Conservation (phyloP, 2,888 invertebrate genomes). For the Lacanobia oleracea region DNA sequence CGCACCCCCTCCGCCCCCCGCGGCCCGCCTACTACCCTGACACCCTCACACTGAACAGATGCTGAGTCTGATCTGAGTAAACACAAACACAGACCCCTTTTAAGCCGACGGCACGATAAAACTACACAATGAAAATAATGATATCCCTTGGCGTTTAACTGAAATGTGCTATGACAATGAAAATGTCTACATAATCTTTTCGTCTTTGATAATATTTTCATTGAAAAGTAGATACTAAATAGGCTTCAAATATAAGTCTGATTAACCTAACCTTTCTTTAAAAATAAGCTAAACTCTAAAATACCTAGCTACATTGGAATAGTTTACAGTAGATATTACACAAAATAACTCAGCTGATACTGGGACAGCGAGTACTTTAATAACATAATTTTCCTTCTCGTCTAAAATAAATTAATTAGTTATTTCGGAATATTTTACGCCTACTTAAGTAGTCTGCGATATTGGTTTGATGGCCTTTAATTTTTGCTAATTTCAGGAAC, state of each 20-base stretch:
- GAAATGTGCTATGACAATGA: conserved; percentile 37
- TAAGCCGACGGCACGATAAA: conserved; percentile 66
- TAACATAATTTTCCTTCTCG: conserved; percentile 30
- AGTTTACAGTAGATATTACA: conserved; percentile 2
- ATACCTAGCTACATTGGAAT: neutral
- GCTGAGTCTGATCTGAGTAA: conserved; percentile 76
- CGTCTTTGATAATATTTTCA: conserved; percentile 2
- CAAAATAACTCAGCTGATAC: conserved; percentile 24
- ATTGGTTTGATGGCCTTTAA: neutral
- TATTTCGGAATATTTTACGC: conserved; percentile 33
- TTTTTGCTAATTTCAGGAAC: conserved; percentile 4
- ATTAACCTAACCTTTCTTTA: neutral
- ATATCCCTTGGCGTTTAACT: conserved; percentile 49
- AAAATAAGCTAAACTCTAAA: neutral
- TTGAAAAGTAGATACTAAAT: neutral
- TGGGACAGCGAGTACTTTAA: conserved; percentile 9
- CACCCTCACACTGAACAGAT: conserved; percentile 73
- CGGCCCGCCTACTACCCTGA: conserved; percentile 62
- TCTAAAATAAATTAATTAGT: conserved; percentile 19
- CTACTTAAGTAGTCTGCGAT: neutral
- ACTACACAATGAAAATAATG: conserved; percentile 65
- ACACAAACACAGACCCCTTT: conserved; percentile 76
- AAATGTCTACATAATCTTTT: conserved; percentile 16
- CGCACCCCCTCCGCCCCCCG: conserved; percentile 44
- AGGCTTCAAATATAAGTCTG: neutral